Percentiles rank a stretch among this genome's conserved stretches.
These are phyloP conservation scores for Hypomesus transpacificus DNA, from an alignment of 2,113 vertebrate species.

Conservation along the genomic window DNA sequence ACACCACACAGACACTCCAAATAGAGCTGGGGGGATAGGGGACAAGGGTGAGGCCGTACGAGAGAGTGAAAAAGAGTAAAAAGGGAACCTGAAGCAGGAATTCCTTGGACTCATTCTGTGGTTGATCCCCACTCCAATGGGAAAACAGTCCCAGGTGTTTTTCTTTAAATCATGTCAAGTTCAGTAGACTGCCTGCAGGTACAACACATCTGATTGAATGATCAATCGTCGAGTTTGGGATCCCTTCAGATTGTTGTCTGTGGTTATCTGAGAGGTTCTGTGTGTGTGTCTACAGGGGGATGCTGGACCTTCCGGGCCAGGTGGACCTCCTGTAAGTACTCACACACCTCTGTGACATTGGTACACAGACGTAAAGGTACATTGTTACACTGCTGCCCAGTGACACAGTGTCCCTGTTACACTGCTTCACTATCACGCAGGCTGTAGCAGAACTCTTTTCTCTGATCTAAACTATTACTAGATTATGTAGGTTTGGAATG, in stretches of 20 bases:
- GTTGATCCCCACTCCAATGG: too few species aligned
- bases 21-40: constrained; percentile 46
- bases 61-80: background rate
- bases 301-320: constrained; percentile 82
- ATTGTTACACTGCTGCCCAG: background rate
- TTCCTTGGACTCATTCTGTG: too few species aligned
- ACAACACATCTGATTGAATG: background rate
- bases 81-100: too few species aligned
- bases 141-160: background rate
- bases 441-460: too few species aligned
- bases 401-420: background rate
- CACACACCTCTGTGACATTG: background rate
- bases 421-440: background rate
- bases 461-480: background rate
- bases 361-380: background rate
- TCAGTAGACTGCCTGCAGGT: background rate
- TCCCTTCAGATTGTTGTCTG: background rate
- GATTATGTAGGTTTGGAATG: background rate
- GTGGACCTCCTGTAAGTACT: constrained; percentile 87
- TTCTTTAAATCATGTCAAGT: background rate
- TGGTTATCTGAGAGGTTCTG: constrained; percentile 7
- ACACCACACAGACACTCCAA: constrained; percentile 49
- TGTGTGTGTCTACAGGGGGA: constrained; percentile 74
- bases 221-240: background rate
- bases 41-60: background rate